Conservation (phyloP, 2,113 vertebrate genomes). For the Platanista minor region DNA sequence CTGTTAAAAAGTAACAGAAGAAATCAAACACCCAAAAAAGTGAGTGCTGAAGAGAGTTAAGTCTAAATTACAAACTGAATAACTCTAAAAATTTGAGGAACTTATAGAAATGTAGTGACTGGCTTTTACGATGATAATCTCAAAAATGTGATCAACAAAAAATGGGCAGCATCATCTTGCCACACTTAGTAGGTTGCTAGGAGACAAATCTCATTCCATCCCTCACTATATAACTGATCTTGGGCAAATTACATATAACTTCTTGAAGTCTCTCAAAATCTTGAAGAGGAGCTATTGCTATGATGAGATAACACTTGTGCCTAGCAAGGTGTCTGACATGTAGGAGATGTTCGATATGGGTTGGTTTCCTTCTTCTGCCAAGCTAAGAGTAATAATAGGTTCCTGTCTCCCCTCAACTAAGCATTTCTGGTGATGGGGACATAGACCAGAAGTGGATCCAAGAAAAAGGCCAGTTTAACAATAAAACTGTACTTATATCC, state of each 20-base stretch:
- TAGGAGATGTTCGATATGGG: not conserved
- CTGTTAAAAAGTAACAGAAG: not conserved
- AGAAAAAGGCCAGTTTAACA: not conserved
- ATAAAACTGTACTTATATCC: not conserved
- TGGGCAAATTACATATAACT: not conserved
- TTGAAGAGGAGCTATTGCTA: not conserved
- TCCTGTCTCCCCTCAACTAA: not conserved
- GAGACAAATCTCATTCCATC: not conserved
- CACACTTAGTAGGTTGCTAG: not conserved
- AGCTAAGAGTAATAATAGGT: not conserved
- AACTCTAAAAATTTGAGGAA: not conserved
- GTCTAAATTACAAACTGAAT: not conserved
- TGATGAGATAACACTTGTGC: not conserved
- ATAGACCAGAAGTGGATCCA: not conserved
- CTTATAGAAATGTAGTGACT: not conserved
- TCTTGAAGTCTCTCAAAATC: not conserved
- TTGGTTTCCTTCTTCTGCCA: not conserved
- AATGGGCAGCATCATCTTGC: not conserved
- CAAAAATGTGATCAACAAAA: not conserved
- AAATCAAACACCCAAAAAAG: not conserved
- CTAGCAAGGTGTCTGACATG: not conserved
- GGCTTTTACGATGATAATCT: not conserved
- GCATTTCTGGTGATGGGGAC: not conserved
- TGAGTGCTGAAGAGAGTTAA: not conserved
- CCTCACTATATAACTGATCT: not conserved